phyloP scores from a whole-genome alignment of 1,140 invertebrate species.

The Ips typographus region DNA sequence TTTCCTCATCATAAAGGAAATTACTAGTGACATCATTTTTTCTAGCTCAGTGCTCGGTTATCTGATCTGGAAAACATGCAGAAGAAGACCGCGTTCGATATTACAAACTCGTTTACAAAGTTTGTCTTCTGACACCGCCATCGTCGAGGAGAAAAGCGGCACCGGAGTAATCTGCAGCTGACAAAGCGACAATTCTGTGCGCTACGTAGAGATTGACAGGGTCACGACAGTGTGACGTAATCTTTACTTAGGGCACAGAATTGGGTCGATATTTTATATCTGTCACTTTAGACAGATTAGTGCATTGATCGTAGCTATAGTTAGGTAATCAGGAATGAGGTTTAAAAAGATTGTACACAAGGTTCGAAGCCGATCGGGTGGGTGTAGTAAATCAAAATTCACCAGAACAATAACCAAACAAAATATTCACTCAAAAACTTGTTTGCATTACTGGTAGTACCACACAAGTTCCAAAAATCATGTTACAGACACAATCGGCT shows the following conservation, averaged over 20 bases:
- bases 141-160: conserved; percentile 69
- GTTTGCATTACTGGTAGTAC: neutral
- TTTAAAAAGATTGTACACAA: too few relatives aligned
- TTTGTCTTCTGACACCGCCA: conserved; percentile 72
- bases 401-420: neutral
- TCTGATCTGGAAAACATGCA: conserved; percentile 60
- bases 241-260: conserved; percentile 45
- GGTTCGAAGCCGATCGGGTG: too few relatives aligned
- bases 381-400: too few relatives aligned
- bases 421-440: neutral
- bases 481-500: neutral
- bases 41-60: conserved; percentile 38
- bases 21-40: conserved; percentile 17
- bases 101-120: conserved; percentile 75
- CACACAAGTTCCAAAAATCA: neutral
- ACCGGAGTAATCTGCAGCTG: conserved; percentile 79
- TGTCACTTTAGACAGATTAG: too few relatives aligned
- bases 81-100: conserved; percentile 64
- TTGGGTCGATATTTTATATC: conserved; percentile 7
- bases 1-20: conserved; percentile 4
- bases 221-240: conserved; percentile 80
- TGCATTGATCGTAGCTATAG: too few relatives aligned
- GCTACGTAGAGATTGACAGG: conserved; percentile 84
- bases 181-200: conserved; percentile 90
- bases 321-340: too few relatives aligned